Evolutionary conservation across 2,797 vertebrate species (phyloP).

Genomic region (Nasua narica): DNA sequence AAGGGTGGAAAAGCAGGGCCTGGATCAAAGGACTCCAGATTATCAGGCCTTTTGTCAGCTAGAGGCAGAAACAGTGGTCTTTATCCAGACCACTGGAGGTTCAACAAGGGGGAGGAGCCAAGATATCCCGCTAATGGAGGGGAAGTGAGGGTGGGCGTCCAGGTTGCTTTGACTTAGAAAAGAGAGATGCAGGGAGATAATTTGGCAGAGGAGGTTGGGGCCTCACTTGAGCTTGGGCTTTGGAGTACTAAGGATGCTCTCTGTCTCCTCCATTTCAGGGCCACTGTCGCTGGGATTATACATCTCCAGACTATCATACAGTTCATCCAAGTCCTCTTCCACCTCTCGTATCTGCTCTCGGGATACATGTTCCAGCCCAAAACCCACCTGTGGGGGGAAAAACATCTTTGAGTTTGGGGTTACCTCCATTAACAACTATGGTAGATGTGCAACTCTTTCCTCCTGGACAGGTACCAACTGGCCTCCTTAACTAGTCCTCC

Average conservation of each 20-base stretch:
- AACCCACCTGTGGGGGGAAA: conserved; percentile 85
- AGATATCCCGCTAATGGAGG: neutral
- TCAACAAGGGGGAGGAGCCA: neutral
- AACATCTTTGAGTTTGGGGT: neutral
- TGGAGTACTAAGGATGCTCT: conserved; percentile 97
- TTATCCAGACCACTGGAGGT: neutral
- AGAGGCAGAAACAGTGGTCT: neutral
- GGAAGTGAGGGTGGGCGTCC: too few relatives aligned
- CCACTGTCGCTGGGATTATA: conserved; percentile 98
- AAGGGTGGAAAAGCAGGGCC: neutral
- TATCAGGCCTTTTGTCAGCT: neutral
- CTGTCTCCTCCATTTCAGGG: conserved; percentile 97
- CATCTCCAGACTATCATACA: conserved; percentile 98
- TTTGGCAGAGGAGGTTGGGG: neutral
- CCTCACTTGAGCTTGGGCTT: conserved; percentile 89
- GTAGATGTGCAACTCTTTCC: neutral
- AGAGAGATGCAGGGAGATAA: neutral
- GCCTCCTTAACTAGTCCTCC: neutral
- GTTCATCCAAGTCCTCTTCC: conserved; percentile 96
- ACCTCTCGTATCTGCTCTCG: conserved; percentile 96
- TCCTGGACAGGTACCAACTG: neutral
- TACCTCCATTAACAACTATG: neutral
- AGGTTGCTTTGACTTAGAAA: neutral
- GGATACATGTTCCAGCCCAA: conserved; percentile 91
- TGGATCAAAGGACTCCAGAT: neutral